Base-by-base conservation (phyloP, 1,140 invertebrate genomes). In the Ooceraea biroi region DNA sequence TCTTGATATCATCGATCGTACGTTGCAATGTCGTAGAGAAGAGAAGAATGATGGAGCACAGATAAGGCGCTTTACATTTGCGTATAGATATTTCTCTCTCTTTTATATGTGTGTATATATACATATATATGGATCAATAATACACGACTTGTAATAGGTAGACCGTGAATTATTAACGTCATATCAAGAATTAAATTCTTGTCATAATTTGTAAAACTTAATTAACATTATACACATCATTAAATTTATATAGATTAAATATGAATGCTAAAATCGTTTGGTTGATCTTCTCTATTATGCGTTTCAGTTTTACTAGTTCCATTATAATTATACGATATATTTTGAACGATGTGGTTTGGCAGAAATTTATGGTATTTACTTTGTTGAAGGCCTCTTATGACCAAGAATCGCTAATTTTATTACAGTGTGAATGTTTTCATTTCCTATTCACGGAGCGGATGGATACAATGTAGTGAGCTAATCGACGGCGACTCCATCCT, bases 331-430 rank as follows among this genome's bases (percentile, higher is more conserved):
- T 68, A 25, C 74, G 74, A 78, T 68, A 41, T 27, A 55, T 68
- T 68, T 52, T 1, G 10, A 78, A 78, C 48, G 22, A 68, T 27
- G 17, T 44, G 12, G 14, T 3, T 17, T 22, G 44, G 3, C n/a
- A 25, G 27, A 78, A 66, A 78, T 78, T 78, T 78, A 78, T 57
- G 63, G 27, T 78, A 46, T 78, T 78, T 78, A 44, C 17, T 44
- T 46, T 55, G 22, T 44, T 19, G 17, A 22, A 17, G 36, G 30
- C 4, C 1, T 57, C 55, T 68, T 58, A 71, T 1, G 30, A 46
- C 7, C n/a, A 14, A 27, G 50, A 71, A 30, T 57, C n/a, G 65
- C 25, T 58, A 71, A 80, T 71, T 80, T 80, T 80, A 80, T 71
- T 30, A 78, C 61, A 5, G 30, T 27, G 61, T 48, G 48, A 68